phyloP scores from a whole-genome alignment of 2,888 invertebrate genomes.

The Creontiades dilutus region DNA sequence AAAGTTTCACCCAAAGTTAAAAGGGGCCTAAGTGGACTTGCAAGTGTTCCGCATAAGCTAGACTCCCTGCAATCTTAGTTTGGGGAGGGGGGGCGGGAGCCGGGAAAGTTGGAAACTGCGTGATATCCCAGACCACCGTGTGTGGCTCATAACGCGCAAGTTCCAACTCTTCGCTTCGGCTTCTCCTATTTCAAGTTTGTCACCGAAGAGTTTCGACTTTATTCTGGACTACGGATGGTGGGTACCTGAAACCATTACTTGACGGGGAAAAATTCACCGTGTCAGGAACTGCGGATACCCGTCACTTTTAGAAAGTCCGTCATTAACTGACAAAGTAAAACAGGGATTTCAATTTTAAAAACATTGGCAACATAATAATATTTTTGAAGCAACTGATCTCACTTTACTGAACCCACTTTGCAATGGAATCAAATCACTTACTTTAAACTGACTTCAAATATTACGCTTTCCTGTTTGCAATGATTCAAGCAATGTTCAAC shows the following conservation, averaged over 20 bases:
- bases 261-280: too few species aligned
- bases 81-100: background rate
- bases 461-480: too few species aligned
- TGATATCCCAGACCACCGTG: constrained; percentile 23
- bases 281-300: too few species aligned
- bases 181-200: background rate
- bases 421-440: too few species aligned
- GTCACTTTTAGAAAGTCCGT: too few species aligned
- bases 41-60: constrained; percentile 48
- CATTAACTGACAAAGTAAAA: too few species aligned
- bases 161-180: background rate
- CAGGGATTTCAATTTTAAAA: too few species aligned
- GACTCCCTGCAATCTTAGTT: constrained; percentile 31
- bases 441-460: too few species aligned
- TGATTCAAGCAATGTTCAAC: too few species aligned
- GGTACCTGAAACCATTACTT: background rate
- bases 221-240: background rate
- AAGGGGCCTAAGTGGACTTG: constrained; percentile 64
- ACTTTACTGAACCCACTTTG: too few species aligned
- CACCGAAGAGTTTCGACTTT: background rate
- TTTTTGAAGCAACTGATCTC: too few species aligned
- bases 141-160: constrained; percentile 46
- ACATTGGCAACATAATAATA: too few species aligned
- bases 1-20: constrained; percentile 66
- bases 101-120: background rate